Evolutionary conservation across 2,113 vertebrate species (phyloP).

Genomic region (Hemiprocne comata): DNA sequence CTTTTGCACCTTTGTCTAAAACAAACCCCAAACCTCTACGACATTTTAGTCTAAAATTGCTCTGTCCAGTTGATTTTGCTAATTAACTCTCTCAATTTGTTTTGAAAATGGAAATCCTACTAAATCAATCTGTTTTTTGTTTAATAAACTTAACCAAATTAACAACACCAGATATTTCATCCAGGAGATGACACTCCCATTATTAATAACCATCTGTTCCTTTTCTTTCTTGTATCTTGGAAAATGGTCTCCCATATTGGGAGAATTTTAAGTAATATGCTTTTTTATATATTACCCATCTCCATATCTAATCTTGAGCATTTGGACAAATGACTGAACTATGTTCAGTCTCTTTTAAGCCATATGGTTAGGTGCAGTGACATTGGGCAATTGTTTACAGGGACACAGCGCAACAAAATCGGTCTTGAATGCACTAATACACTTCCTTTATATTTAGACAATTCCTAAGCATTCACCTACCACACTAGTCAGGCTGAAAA

Average conservation of each 20-base stretch:
- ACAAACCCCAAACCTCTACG: not conserved
- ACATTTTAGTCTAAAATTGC: not conserved
- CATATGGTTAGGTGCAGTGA: not conserved
- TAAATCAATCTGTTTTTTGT: slow-evolving; percentile 47
- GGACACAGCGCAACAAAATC: not conserved
- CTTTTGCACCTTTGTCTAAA: slow-evolving; percentile 16
- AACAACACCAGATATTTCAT: slow-evolving; percentile 48
- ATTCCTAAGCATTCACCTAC: not conserved
- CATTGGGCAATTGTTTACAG: not conserved
- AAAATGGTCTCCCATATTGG: not conserved
- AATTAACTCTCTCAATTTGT: slow-evolving; percentile 40
- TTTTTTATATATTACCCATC: not conserved
- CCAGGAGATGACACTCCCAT: not conserved
- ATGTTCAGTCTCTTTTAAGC: not conserved
- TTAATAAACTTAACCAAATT: slow-evolving; percentile 55
- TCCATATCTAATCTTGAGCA: slow-evolving; percentile 14
- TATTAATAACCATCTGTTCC: slow-evolving; percentile 50
- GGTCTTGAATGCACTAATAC: not conserved
- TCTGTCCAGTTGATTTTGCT: slow-evolving; percentile 34
- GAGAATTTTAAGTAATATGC: not conserved
- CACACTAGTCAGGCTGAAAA: not conserved
- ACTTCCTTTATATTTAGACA: not conserved
- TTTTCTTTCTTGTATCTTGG: not conserved
- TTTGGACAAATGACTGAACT: not conserved
- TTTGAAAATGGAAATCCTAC: slow-evolving; percentile 56